A percentile compares a stretch with the other conserved stretches of the same genome.
These are phyloP conservation scores for Penaeus indicus DNA, from an alignment of 1,140 invertebrate species.

Conservation along the genomic window DNA sequence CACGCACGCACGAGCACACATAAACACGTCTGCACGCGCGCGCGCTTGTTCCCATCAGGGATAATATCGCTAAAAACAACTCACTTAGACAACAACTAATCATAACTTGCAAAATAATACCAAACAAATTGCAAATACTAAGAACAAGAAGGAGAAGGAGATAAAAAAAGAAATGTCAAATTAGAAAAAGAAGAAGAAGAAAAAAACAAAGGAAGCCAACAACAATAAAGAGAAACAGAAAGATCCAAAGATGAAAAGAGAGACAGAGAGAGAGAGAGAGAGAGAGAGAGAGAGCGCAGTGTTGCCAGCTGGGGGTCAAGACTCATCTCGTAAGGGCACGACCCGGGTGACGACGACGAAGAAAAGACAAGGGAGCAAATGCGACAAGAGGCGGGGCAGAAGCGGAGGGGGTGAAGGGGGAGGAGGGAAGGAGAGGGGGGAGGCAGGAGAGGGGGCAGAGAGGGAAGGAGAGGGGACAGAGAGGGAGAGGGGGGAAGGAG, in stretches of 20 bases:
- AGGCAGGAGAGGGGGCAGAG: constrained; percentile 20
- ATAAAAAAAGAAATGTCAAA: not conserved
- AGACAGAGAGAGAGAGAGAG: not conserved
- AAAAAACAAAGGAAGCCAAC: not conserved
- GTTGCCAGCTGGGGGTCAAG: too few relatives aligned
- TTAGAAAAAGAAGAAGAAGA: not conserved
- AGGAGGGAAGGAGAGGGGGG: not conserved
- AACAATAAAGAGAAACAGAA: too few relatives aligned
- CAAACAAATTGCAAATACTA: not conserved
- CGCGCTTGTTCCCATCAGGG: not conserved
- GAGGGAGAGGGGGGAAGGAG: not conserved
- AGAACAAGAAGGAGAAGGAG: not conserved
- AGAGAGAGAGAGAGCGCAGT: not conserved
- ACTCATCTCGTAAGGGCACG: too few relatives aligned
- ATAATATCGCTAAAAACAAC: too few relatives aligned
- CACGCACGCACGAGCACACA: not conserved
- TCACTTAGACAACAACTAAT: not conserved
- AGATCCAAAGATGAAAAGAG: too few relatives aligned
- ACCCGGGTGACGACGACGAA: not conserved
- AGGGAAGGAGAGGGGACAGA: not conserved
- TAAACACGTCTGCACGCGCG: not conserved
- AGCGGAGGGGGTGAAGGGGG: constrained; percentile 50
- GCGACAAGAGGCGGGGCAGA: constrained; percentile 1
- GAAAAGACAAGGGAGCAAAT: not conserved
- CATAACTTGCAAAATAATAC: not conserved